A percentile compares a stretch with the other conserved stretches of the same genome.
Evolutionary conservation across 30 jellyfish, hydroid and myxozoan genomes (phyloP).

Genomic region (Mastigias papua): DNA sequence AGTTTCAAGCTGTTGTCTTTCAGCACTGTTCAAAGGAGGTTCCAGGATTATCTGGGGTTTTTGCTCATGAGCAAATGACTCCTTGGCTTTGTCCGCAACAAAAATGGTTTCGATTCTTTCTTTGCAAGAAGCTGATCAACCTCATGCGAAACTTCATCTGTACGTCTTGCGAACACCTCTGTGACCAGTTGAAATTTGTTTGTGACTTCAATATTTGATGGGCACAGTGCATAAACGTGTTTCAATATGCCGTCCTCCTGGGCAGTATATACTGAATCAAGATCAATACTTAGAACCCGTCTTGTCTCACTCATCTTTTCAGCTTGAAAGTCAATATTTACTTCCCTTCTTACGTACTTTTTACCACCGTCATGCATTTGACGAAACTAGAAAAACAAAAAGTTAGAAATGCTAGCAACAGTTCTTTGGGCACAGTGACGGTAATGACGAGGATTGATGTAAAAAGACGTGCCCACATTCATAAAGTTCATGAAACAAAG

Average conservation of each 20-base stretch:
- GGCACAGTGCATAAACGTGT: constrained; percentile 64
- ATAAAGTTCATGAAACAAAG: too few relatives aligned
- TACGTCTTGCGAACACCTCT: constrained; percentile 24
- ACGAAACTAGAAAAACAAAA: constrained; percentile 20
- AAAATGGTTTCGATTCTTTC: constrained; percentile 44
- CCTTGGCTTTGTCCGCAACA: constrained; percentile 63
- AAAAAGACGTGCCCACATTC: too few relatives aligned
- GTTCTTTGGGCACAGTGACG: too few relatives aligned
- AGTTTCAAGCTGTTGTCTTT: too few relatives aligned
- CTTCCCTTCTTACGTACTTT: constrained; percentile 35
- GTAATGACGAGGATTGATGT: too few relatives aligned
- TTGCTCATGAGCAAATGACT: too few relatives aligned
- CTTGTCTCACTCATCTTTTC: background rate
- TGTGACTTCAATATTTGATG: constrained; percentile 43
- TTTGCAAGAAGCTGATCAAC: constrained; percentile 18
- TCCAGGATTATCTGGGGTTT: too few relatives aligned
- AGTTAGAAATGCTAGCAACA: too few relatives aligned
- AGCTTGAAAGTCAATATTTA: background rate
- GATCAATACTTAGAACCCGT: constrained; percentile 35
- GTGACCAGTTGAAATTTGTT: constrained; percentile 65
- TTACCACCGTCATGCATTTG: constrained; percentile 33
- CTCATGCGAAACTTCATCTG: constrained; percentile 1
- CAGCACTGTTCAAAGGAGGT: too few relatives aligned
- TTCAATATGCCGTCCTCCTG: constrained; percentile 21
- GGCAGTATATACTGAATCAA: constrained; percentile 47